Evolutionary conservation across 2,888 invertebrate genomes (phyloP).

Genomic region (Nomada flava): DNA sequence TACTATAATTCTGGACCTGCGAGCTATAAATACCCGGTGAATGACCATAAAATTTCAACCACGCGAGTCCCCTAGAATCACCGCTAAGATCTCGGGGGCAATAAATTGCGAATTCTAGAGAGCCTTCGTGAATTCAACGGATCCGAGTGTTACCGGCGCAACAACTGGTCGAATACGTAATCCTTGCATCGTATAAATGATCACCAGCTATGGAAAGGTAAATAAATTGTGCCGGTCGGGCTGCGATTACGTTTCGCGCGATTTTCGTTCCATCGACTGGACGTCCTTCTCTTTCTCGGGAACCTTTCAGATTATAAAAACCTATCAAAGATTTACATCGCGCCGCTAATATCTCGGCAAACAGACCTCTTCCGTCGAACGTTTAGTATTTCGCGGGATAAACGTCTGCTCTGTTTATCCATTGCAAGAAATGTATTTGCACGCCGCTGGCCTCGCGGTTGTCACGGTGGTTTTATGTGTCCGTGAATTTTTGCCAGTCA

Average conservation of each 20-base stretch:
- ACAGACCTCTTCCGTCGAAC: neutral
- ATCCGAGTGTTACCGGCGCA: constrained; percentile 44
- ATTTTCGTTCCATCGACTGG: constrained; percentile 17
- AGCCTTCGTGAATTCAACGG: constrained; percentile 43
- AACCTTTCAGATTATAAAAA: neutral
- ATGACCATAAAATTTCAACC: constrained; percentile 56
- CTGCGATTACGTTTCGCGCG: constrained; percentile 15
- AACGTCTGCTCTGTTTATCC: neutral
- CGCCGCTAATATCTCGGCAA: constrained; percentile 14
- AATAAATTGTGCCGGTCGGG: constrained; percentile 49
- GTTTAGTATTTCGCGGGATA: constrained; percentile 18
- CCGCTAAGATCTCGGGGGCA: constrained; percentile 35
- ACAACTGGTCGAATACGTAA: constrained; percentile 55
- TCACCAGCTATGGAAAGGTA: constrained; percentile 34
- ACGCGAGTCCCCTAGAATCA: constrained; percentile 35
- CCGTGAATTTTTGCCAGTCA: neutral
- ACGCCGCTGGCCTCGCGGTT: neutral
- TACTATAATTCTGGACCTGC: constrained; percentile 36
- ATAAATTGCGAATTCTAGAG: constrained; percentile 52
- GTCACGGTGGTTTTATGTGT: neutral
- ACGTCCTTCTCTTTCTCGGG: neutral
- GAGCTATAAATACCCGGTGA: constrained; percentile 52
- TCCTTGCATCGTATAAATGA: constrained; percentile 49
- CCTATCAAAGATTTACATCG: neutral
- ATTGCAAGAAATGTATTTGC: constrained; percentile 15